Base-by-base conservation (phyloP, 2,797 vertebrate genomes). In the Hipposideros larvatus region DNA sequence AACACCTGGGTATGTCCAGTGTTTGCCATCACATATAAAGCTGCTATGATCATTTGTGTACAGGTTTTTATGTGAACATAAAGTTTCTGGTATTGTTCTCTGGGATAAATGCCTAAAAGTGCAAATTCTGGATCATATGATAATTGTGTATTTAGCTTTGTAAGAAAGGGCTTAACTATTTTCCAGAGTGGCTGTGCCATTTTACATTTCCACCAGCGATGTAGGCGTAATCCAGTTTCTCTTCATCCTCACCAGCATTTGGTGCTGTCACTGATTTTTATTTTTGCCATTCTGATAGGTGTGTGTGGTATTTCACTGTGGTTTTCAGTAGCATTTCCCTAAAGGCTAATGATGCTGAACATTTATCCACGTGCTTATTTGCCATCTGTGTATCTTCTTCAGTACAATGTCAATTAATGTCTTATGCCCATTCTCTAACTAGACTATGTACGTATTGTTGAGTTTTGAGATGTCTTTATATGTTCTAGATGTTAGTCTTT, bases 341-440 rank as follows among this genome's bases (percentile, higher is more conserved):
- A 2, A 8, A 4, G 26, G 24, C 86, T n/a, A 0, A 15, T 11
- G 59, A 55, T 1, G 4, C 1, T 7, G 59, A 24, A 2, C 26
- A 0, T 26, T 87, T n/a, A 19, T 43, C 48, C 19, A 1, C 0
- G 34, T 14, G 43, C n/a, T 5, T 55, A 4, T 31, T 24, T 90
- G 28, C 24, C 13, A 0, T 5, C 48, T 13, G 15, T 48, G 0
- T 43, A 2, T 19, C 61, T 48, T 18, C 8, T n/a, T 73, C 26
- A 10, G 7, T 46, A 61, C 1, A 5, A 0, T 3, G 51, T 57
- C 37, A 79, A 5, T 21, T 61, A 16, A 1, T 21, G 21, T 9
- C 74, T 68, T 18, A 4, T 71, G 73, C 13, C 63, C 11, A 1
- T 24, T 31, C 91, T 85, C 75, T 90, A 15, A n/a, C 73, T 59